phyloP scores from a whole-genome alignment of 2,797 vertebrate genomes.

The Bovichtus diacanthus region DNA sequence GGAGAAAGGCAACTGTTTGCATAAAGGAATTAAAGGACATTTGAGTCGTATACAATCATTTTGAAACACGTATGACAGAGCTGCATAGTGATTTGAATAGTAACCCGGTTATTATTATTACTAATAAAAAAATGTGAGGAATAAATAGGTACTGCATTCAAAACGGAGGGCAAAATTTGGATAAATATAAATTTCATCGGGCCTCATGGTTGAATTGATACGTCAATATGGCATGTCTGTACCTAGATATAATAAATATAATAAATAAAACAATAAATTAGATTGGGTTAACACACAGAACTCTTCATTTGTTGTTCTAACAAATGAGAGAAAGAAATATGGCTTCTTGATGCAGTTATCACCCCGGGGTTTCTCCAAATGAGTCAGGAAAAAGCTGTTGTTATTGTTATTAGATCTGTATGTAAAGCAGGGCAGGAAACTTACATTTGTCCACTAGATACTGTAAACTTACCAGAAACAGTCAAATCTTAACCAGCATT shows the following conservation, averaged over 20 bases:
- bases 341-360: slow-evolving; percentile 84
- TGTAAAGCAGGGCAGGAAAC: slow-evolving; percentile 58
- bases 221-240: slow-evolving; percentile 79
- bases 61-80: slow-evolving; percentile 80
- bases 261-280: slow-evolving; percentile 89
- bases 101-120: slow-evolving; percentile 78
- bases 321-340: slow-evolving; percentile 84
- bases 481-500: slow-evolving; percentile 25
- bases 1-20: slow-evolving; percentile 85
- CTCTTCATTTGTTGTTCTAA: slow-evolving; percentile 75
- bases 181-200: slow-evolving; percentile 73
- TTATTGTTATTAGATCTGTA: slow-evolving; percentile 52
- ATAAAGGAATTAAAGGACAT: slow-evolving; percentile 82
- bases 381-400: slow-evolving; percentile 55
- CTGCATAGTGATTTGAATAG: slow-evolving; percentile 85
- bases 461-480: slow-evolving; percentile 37
- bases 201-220: slow-evolving; percentile 69
- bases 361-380: slow-evolving; percentile 77
- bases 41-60: slow-evolving; percentile 83
- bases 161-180: slow-evolving; percentile 69
- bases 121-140: slow-evolving; percentile 71
- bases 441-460: not conserved
- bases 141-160: slow-evolving; percentile 82
- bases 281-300: slow-evolving; percentile 80
- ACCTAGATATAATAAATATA: slow-evolving; percentile 86